Evolutionary conservation across 1,140 invertebrate genomes (phyloP), one percentile per base, ranked within the genome.

Genomic region (Calephelis virginiensis): DNA sequence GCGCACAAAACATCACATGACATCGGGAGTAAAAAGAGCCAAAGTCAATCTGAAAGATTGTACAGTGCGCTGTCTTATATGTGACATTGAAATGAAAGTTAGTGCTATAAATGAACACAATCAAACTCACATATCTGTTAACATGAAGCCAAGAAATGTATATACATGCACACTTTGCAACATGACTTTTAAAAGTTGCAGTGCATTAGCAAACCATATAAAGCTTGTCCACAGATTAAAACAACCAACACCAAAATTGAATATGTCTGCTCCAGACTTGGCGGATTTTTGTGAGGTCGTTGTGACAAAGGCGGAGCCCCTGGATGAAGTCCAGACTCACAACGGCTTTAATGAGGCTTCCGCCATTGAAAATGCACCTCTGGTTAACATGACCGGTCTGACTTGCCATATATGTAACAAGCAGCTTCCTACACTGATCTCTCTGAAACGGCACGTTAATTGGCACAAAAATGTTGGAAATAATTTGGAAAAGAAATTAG

Each of bases 231-330:
- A 88, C 66, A 71, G 86, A 17, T 50, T 89, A 13, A 86, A 89
- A 49, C 82, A 85, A 68, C 71, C 75, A 61, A 63, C 64, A 17
- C 68, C 73, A 13, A 68, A 56, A 28, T 65, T 56, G 17, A 69
- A 75, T 46, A 61, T 80, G 43, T 65, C 65, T 7, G 63, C 53
- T 37, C 67, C 63, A 0, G 82, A 91, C 59, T 68, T 84, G 81
- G 83, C 86, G 84, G 89, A 90, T 89, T 92, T 92, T 91, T 91
- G 89, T 85, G 90, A 92, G 72, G 87, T 90, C 87, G 89, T 92
- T 87, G 89, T 92, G 84, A 83, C 83, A 46, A 89, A 88, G 72
- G 76, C 88, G 83, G 87, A 89, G 80, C 85, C 85, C 74, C 83
- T 85, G 84, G 86, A 87, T 61, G 68, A 64, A 48, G 70, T 82